phyloP scores from a whole-genome alignment of 2,888 invertebrate species.

The Nezara viridula region DNA sequence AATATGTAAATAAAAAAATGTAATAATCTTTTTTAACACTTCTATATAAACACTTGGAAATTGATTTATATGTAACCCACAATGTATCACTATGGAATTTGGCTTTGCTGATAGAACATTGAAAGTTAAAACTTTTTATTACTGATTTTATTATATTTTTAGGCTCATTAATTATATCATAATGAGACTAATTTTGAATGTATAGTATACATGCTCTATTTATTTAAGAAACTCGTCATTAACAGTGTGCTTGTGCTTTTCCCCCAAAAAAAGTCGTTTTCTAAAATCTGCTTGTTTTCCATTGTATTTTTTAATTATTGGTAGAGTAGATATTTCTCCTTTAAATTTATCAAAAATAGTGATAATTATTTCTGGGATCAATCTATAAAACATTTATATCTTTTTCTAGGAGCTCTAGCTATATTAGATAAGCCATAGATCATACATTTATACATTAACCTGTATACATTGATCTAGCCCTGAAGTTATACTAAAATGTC shows the following conservation, averaged over 20 bases:
- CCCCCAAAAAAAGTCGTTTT: background rate
- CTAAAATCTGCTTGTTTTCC: background rate
- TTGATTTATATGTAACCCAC: background rate
- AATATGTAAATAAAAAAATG: constrained; percentile 41
- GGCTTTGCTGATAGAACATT: background rate
- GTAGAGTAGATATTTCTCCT: background rate
- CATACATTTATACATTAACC: no score
- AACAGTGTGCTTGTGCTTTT: background rate
- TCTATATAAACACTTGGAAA: background rate
- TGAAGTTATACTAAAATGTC: no score
- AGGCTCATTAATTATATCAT: background rate
- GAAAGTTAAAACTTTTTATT: background rate
- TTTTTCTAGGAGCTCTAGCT: no score
- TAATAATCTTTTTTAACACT: constrained; percentile 9
- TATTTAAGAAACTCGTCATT: background rate
- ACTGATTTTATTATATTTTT: background rate
- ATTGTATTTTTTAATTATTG: background rate
- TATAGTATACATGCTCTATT: background rate
- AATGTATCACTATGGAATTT: background rate
- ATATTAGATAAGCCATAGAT: no score
- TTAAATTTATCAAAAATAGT: background rate
- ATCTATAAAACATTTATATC: no score
- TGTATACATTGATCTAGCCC: no score
- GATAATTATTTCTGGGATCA: background rate
- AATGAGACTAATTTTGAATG: background rate